phyloP scores from a whole-genome alignment of 2,113 vertebrate species.

The Rhinopithecus roxellana region DNA sequence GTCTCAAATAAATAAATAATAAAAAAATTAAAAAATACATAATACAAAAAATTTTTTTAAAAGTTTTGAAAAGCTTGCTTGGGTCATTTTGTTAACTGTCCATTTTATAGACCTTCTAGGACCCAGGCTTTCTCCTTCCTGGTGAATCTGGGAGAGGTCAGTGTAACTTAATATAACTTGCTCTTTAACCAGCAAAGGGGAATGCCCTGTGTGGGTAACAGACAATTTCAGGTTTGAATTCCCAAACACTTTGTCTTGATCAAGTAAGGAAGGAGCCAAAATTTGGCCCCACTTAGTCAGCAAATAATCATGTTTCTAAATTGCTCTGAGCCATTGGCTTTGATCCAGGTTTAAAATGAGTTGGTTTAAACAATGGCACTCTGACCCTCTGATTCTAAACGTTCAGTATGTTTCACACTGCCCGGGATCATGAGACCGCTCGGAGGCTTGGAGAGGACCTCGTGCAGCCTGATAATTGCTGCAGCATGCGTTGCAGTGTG shows the following conservation, averaged over 20 bases:
- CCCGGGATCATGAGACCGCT: fast-evolving
- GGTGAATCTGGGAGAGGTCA: not conserved
- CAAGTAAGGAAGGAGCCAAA: not conserved
- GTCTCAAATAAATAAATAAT: too few relatives aligned
- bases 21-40: not conserved
- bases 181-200: not conserved
- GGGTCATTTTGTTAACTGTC: not conserved
- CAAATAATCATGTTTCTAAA: not conserved
- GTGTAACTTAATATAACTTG: not conserved
- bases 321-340: not conserved
- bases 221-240: not conserved
- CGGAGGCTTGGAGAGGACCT: not conserved
- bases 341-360: not conserved
- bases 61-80: not conserved
- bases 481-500: not conserved
- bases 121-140: not conserved
- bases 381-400: not conserved
- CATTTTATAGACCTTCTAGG: not conserved
- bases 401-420: not conserved
- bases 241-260: not conserved
- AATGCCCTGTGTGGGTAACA: not conserved
- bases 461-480: fast-evolving
- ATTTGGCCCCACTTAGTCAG: not conserved
- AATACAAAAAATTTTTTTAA: too few relatives aligned
- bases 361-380: not conserved